Evolutionary conservation across 2,113 vertebrate species (phyloP), one percentile per base, ranked within the genome.

Genomic region (Marcusenius ussheri): DNA sequence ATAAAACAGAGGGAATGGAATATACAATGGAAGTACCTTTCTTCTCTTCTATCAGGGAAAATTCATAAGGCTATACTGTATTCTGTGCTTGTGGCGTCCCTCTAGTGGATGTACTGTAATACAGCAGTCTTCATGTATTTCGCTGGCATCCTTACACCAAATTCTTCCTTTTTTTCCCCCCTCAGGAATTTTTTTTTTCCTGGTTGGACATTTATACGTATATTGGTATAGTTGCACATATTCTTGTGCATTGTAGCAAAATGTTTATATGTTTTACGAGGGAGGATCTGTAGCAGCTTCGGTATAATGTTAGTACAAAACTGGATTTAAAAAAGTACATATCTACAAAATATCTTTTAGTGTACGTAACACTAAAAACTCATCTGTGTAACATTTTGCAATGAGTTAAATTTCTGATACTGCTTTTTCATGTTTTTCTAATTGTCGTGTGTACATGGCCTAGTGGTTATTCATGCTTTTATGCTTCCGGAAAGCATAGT

Each of bases 41-140:
- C 35, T 70, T 27, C 10, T 70, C 62, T 70, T 70, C 62, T 13
- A 13, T 13, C 62, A 13, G 62, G 62, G 62, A 70, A 70, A 42
- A 42, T 42, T 80, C 35, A 6, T 0, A 42, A 42, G 74, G 42
- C 74, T 19, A 19, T 35, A 42, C 74, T 42, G 11, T 80, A 70
- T 77, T 89, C 27, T 85, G 93, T 92, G 94, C 94, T 93, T 94
- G 94, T 93, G 91, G 89, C 93, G 93, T 93, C 94, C 24, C 95
- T 95, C 95, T 96, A 93, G 96, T 95, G 96, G 94, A 50, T 1
- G 13, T 83, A 83, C 77, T 35, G 0, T 2, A 49, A 90, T 66
- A 95, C 53, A 46, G 42, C 90, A 80, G 31, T 51, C 47, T 89
- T 39, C 10, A 8, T 13, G 17, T 27, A 58, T 53, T 39, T 80